These are phyloP conservation scores for Corvus cornix DNA, from an alignment of 2,113 vertebrate genomes.

Conservation along the genomic window DNA sequence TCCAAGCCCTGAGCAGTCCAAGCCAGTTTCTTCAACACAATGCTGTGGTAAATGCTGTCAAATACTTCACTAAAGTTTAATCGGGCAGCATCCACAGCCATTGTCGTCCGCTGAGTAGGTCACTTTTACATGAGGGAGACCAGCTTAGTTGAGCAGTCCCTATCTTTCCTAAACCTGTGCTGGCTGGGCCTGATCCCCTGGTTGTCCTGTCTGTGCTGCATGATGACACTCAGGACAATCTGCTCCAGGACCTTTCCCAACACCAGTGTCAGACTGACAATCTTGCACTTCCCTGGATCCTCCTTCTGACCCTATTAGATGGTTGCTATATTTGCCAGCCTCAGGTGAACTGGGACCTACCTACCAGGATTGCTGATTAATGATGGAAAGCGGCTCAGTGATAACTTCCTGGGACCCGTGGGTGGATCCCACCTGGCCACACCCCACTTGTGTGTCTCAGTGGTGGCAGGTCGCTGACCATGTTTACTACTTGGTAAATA, in stretches of 20 bases:
- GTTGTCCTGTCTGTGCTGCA: fast-evolving
- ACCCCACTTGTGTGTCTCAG: no score
- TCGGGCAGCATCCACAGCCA: neutral
- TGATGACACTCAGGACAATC: neutral
- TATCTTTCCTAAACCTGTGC: neutral
- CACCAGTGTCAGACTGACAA: neutral
- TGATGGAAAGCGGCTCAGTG: neutral
- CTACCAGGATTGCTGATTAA: neutral
- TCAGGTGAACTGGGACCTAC: neutral
- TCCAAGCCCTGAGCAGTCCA: neutral
- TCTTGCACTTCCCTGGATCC: neutral
- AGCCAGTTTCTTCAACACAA: neutral
- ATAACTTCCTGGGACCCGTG: neutral
- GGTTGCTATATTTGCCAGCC: neutral
- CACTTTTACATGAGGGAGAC: neutral
- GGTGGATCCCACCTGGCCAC: neutral
- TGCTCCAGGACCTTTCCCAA: neutral
- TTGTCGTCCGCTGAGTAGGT: neutral
- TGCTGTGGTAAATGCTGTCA: neutral
- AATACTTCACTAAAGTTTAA: neutral
- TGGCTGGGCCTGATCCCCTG: neutral
- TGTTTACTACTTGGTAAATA: neutral
- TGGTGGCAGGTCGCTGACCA: neutral
- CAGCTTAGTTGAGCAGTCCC: neutral
- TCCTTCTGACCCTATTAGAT: neutral